Evolutionary conservation across 35 echinoderm and acorn worm genomes (phyloP).

Genomic region (Apostichopus parvimensis): DNA sequence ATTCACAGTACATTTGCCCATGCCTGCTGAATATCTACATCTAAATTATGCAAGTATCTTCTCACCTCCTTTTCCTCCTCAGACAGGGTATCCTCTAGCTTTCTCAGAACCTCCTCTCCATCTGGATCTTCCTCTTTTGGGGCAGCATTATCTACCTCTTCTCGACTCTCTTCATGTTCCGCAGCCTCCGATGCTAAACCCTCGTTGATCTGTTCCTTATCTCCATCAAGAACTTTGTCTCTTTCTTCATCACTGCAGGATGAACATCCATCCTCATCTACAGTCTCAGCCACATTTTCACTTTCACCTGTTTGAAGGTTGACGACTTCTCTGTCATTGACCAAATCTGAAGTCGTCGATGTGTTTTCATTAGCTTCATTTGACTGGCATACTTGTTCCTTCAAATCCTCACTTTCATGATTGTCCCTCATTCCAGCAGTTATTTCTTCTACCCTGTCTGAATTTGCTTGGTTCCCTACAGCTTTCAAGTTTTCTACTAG

Average conservation of each 20-base stretch:
- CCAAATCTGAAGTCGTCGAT: background rate
- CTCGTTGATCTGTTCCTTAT: slow-evolving; percentile 6
- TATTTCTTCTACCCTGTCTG: background rate
- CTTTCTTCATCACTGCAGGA: background rate
- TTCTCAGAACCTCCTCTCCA: slow-evolving; percentile 58
- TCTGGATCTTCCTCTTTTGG: slow-evolving; percentile 46
- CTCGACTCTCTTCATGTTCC: background rate
- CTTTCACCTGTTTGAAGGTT: background rate
- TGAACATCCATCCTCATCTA: background rate
- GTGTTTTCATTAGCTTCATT: background rate
- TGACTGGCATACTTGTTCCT: background rate
- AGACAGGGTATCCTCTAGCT: slow-evolving; percentile 53
- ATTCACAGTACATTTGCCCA: background rate
- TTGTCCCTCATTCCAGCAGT: background rate
- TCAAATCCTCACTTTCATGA: background rate
- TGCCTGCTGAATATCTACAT: background rate
- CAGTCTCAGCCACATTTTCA: background rate
- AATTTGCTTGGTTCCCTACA: background rate
- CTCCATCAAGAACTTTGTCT: background rate
- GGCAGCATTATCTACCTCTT: slow-evolving; percentile 14
- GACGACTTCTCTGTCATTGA: background rate
- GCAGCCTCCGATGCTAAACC: slow-evolving; percentile 57
- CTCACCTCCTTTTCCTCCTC: slow-evolving; percentile 58
- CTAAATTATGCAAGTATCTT: background rate
- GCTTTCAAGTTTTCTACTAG: background rate